Evolutionary conservation across 2,888 invertebrate genomes (phyloP).

Genomic region (Meteorus cinctellus): DNA sequence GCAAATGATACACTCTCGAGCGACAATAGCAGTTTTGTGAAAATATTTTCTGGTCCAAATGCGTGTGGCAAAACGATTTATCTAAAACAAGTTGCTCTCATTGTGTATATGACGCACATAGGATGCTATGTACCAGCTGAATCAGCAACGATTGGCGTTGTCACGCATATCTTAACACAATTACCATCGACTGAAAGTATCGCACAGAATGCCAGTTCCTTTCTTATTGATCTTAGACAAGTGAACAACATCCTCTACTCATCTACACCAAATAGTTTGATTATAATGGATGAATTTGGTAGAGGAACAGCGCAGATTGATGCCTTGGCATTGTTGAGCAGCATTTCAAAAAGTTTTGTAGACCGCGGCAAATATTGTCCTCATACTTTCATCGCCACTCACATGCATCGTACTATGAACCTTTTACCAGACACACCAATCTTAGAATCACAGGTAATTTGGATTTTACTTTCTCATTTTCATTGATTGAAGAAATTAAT

Average conservation of each 20-base stretch:
- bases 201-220: slow-evolving; percentile 86
- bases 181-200: slow-evolving; percentile 86
- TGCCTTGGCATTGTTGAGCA: slow-evolving; percentile 83
- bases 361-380: slow-evolving; percentile 78
- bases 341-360: slow-evolving; percentile 81
- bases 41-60: slow-evolving; percentile 92
- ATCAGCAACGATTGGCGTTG: slow-evolving; percentile 80
- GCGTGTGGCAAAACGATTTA: slow-evolving; percentile 95
- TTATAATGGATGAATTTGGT: slow-evolving; percentile 93
- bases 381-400: slow-evolving; percentile 85
- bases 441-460: slow-evolving; percentile 75
- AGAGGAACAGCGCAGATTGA: slow-evolving; percentile 86
- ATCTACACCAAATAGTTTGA: slow-evolving; percentile 80
- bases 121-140: slow-evolving; percentile 93
- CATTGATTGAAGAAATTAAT: slow-evolving; percentile 16
- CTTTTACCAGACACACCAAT: slow-evolving; percentile 76
- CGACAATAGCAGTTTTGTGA: slow-evolving; percentile 77
- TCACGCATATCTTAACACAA: slow-evolving; percentile 84
- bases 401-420: slow-evolving; percentile 81
- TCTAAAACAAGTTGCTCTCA: slow-evolving; percentile 87
- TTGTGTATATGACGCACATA: slow-evolving; percentile 89
- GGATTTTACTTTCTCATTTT: slow-evolving; percentile 1
- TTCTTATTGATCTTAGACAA: slow-evolving; percentile 89
- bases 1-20: slow-evolving; percentile 83
- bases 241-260: slow-evolving; percentile 83